Base-by-base conservation (phyloP, 37 sponge, comb jelly and placozoan genomes). In the Axinella damicornis region DNA sequence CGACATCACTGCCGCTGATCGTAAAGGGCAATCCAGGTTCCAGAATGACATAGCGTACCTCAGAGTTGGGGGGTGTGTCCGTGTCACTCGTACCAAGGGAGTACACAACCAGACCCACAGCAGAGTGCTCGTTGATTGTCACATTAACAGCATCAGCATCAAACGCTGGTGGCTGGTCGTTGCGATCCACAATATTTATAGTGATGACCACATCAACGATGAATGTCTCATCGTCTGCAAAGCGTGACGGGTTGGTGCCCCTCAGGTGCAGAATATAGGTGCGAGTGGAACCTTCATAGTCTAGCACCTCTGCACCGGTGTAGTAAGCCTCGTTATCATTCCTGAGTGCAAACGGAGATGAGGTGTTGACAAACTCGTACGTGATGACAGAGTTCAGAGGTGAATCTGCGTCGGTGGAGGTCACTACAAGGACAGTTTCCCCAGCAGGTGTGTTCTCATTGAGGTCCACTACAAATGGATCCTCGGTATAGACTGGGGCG, bases 91-190 rank as follows among this genome's bases (percentile, higher is more conserved):
- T 87, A 9, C 39, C 24, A 36, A 94, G 33, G 4, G 56, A 46
- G 19, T 82, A 86, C 2, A 90, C 65, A 18, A 68, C 78, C 55
- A 35, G 35, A 14, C 82, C 82, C 6, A 36, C 52, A 12, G 36
- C 9, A 11, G 66, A 54, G 27, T 91, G 60, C 65, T 94, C 95
- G 19, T 62, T 46, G 4, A 94, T 77, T 0, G 4, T 60, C 19
- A 81, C 61, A 74, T 79, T 73, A 21, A 69, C 69, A 28, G n/a
- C 41, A 15, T 13, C 2, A 36, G 86, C 61, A 20, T 57, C 58
- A 56, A 95, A 85, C 24, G 87, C 58, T 2, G 96, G 96, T 5
- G 85, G 74, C 25, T 88, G 30, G 55, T 93, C 91, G 52, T 96
- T 96, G 4, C 83, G 59, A 60, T 90, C 83, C 35, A 53, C 74